Conservation (phyloP, 2,797 vertebrate genomes). For the Ammospiza maritima region DNA sequence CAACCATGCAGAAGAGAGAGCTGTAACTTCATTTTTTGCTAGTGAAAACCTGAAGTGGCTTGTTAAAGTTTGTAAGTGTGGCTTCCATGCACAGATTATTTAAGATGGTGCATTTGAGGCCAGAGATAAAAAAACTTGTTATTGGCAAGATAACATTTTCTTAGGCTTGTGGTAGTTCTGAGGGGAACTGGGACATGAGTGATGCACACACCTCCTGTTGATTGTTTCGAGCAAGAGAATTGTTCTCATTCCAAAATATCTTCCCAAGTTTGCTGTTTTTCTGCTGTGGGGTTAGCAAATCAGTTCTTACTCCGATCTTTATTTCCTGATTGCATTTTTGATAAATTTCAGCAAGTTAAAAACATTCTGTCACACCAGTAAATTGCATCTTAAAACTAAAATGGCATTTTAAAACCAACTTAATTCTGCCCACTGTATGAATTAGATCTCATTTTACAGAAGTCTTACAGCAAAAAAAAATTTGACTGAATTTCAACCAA, state of each 20-base stretch:
- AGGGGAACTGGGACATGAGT: background rate
- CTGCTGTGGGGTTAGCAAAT: background rate
- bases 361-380: background rate
- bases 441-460: background rate
- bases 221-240: background rate
- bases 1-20: conserved; percentile 62
- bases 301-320: background rate
- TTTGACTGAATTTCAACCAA: background rate
- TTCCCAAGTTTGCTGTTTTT: background rate
- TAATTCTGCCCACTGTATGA: background rate
- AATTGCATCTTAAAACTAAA: background rate
- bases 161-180: background rate
- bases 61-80: conserved; percentile 51
- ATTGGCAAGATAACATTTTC: background rate
- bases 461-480: background rate
- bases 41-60: conserved; percentile 47
- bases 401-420: background rate
- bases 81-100: conserved; percentile 11
- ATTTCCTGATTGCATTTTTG: background rate
- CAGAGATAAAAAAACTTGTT: background rate
- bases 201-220: background rate
- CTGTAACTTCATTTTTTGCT: conserved; percentile 47
- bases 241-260: background rate
- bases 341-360: background rate
- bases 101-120: conserved; percentile 20